Conservation (phyloP, 2,888 invertebrate genomes). For the Drosophila falleni region DNA sequence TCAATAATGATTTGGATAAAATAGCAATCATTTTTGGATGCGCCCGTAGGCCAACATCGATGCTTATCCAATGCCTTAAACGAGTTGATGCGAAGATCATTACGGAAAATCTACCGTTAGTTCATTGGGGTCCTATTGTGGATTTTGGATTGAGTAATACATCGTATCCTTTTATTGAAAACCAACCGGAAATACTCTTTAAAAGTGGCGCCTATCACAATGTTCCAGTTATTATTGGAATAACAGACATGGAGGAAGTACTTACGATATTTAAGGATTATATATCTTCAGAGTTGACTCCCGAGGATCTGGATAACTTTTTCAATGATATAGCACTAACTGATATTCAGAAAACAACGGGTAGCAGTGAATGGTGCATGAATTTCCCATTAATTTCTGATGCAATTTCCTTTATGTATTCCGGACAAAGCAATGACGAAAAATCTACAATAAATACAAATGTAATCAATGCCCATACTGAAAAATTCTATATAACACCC, state of each 20-base stretch:
- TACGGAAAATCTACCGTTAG: slow-evolving; percentile 88
- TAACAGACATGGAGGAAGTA: slow-evolving; percentile 93
- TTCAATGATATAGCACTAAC: slow-evolving; percentile 88
- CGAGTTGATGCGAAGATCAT: slow-evolving; percentile 88
- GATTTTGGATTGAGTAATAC: slow-evolving; percentile 90
- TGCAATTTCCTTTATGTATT: slow-evolving; percentile 91
- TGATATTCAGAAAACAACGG: slow-evolving; percentile 87
- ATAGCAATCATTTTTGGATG: slow-evolving; percentile 90
- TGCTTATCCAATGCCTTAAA: slow-evolving; percentile 90
- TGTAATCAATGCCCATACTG: slow-evolving; percentile 90
- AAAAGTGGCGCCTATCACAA: slow-evolving; percentile 88
- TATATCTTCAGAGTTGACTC: slow-evolving; percentile 87
- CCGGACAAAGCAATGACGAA: slow-evolving; percentile 88
- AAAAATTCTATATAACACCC: slow-evolving; percentile 91
- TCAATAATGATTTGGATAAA: slow-evolving; percentile 88
- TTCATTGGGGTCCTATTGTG: slow-evolving; percentile 92
- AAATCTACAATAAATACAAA: slow-evolving; percentile 87
- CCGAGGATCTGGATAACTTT: slow-evolving; percentile 87
- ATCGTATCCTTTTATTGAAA: slow-evolving; percentile 89
- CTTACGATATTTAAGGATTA: slow-evolving; percentile 88
- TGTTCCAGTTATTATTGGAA: slow-evolving; percentile 91
- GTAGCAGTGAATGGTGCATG: slow-evolving; percentile 87
- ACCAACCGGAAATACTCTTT: slow-evolving; percentile 88
- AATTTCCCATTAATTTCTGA: slow-evolving; percentile 90
- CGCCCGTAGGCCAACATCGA: slow-evolving; percentile 88